Evolutionary conservation across 2,113 vertebrate genomes (phyloP).

Genomic region (Cyanoramphus novaezelandiae): DNA sequence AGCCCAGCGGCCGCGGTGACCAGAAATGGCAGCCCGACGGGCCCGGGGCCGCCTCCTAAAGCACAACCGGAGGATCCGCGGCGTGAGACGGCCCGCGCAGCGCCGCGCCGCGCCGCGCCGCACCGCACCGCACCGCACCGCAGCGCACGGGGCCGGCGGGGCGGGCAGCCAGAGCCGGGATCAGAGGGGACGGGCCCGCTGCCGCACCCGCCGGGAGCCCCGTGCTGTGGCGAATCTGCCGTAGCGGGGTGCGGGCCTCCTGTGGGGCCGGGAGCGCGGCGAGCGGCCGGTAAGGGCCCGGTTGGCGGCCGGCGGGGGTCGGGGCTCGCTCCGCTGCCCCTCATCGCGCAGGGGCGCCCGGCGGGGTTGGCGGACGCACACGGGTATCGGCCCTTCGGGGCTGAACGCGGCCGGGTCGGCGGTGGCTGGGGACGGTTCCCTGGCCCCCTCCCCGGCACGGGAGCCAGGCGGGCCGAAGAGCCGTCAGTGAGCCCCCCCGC

Average conservation of each 20-base stretch:
- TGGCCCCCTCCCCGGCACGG: not conserved
- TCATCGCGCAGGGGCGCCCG: not conserved
- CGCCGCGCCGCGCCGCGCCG: too few relatives aligned
- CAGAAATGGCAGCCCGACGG: too few relatives aligned
- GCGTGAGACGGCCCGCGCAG: too few relatives aligned
- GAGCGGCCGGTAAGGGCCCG: not conserved
- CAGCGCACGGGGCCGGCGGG: too few relatives aligned
- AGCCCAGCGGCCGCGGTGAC: too few relatives aligned
- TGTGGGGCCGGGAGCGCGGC: not conserved
- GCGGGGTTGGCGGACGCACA: not conserved
- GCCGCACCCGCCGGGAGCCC: too few relatives aligned
- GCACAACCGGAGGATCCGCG: too few relatives aligned
- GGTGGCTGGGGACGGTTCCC: not conserved
- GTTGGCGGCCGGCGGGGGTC: not conserved
- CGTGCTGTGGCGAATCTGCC: slow-evolving; percentile 1
- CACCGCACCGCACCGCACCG: too few relatives aligned
- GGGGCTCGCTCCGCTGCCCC: not conserved
- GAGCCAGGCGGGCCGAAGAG: not conserved
- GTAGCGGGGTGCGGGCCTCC: not conserved
- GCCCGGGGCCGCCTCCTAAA: too few relatives aligned
- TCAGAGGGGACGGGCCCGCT: not conserved
- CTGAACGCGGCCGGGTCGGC: not conserved
- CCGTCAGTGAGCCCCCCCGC: not conserved
- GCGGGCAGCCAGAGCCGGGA: too few relatives aligned
- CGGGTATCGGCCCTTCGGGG: not conserved